Evolutionary conservation across 2,888 invertebrate species (phyloP).

Genomic region (Cephus nigrinus): DNA sequence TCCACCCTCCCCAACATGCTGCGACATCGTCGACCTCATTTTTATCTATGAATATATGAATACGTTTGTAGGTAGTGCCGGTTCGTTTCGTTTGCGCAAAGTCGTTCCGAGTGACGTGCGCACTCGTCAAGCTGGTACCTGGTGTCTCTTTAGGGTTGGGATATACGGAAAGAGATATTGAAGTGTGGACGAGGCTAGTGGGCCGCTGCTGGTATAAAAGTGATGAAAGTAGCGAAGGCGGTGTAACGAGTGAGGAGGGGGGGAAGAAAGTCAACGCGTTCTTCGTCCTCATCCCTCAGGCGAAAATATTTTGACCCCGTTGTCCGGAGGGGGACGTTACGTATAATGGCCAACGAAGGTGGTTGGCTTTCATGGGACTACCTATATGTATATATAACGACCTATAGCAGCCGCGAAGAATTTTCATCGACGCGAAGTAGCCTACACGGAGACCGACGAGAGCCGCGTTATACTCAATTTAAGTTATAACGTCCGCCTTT

Average conservation of each 20-base stretch:
- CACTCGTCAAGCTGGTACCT: neutral
- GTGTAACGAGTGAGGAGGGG: neutral
- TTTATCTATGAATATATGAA: slow-evolving; percentile 6
- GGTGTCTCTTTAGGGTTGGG: neutral
- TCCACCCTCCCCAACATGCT: neutral
- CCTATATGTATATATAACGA: neutral
- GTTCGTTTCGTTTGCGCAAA: neutral
- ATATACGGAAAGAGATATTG: neutral
- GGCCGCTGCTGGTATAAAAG: neutral
- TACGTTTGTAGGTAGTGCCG: neutral
- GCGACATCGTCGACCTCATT: neutral
- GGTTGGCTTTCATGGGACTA: neutral
- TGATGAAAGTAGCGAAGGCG: neutral
- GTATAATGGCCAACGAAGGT: neutral
- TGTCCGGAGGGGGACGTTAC: neutral
- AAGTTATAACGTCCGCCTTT: neutral
- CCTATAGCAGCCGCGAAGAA: neutral
- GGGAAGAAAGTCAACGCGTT: neutral
- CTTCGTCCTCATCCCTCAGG: neutral
- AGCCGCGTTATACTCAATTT: neutral
- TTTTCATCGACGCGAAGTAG: neutral
- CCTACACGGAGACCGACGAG: neutral
- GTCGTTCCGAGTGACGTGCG: neutral
- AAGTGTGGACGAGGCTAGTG: neutral
- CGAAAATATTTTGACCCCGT: neutral